Percentiles rank a stretch among this genome's conserved stretches.
Evolutionary conservation across 2,888 invertebrate species (phyloP).

Genomic region (Oxytorus armatus): DNA sequence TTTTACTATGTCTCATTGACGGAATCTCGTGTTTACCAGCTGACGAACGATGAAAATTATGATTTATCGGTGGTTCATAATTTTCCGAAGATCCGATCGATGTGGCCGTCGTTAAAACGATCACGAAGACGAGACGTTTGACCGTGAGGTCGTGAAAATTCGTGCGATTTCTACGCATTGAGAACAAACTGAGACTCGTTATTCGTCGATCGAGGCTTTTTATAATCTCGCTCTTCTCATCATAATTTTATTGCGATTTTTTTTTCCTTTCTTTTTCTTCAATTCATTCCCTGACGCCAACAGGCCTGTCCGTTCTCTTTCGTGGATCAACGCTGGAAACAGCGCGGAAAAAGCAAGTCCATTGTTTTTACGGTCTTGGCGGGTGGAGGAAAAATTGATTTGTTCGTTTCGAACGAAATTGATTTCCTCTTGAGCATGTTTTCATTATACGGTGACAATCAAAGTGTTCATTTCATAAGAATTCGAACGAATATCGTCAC

Average conservation of each 20-base stretch:
- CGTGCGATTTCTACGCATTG: conserved; percentile 1
- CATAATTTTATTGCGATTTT: not conserved
- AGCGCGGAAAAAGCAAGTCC: not conserved
- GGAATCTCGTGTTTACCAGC: not conserved
- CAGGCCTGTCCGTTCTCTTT: not conserved
- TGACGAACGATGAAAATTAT: not conserved
- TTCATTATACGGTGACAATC: not conserved
- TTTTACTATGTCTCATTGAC: not conserved
- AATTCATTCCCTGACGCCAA: too few species aligned
- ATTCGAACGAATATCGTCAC: too few species aligned
- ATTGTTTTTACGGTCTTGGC: not conserved
- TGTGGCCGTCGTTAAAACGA: conserved; percentile 23
- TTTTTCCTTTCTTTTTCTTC: not conserved
- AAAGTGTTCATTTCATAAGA: too few species aligned
- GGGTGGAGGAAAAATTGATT: not conserved
- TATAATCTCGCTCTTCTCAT: conserved; percentile 15
- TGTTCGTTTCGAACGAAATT: not conserved
- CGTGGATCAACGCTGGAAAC: not conserved
- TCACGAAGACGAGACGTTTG: conserved; percentile 29
- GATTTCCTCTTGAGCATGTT: not conserved
- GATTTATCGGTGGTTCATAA: not conserved
- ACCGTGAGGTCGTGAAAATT: conserved; percentile 17
- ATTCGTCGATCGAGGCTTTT: conserved; percentile 7
- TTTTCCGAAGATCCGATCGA: conserved; percentile 25
- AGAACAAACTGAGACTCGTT: conserved; percentile 8